Evolutionary conservation across 2,797 vertebrate species (phyloP), one percentile per base, ranked within the genome.

Genomic region (Anniella stebbinsi): DNA sequence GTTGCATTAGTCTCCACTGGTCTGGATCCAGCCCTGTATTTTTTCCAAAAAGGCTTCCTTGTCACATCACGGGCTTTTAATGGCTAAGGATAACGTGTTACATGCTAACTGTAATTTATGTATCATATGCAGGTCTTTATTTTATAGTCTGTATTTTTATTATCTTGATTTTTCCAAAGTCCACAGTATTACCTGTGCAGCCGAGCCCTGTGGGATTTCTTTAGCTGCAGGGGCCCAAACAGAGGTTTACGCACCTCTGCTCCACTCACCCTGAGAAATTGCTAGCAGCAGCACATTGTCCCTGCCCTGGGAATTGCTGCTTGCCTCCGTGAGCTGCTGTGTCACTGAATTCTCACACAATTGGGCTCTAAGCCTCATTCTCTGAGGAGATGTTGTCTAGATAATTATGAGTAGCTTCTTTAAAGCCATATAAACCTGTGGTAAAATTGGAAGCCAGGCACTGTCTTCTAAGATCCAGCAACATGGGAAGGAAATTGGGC

Each of bases 391-490:
- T 67, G 45, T 78, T 87, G 75, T 67, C 86, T 36, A 48, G 41
- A 78, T 87, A 48, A 80, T 87, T 87, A 80, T 51, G 18, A 78
- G 38, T 33, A 67, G 86, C 36, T 87, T 67, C 41, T 78, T 45
- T 60, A 78, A 11, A 77, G 11, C 57, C 38, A 77, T 36, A 51
- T 67, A n/a, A 36, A 33, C 75, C 45, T 78, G 41, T 67, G 60
- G 72, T 77, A 48, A 77, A 77, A 38, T 13, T n/a, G 38, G 75
- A 75, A 67, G 15, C 30, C 67, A 48, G 3, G 18, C 75, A 67
- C 25, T 33, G 72, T n/a, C 72, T 38, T 75, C 70, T 63, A 76
- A 51, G 36, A 13, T 11, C 17, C 69, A 85, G 23, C 33, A 86
- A 57, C 18, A 30, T 73, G 38, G 23, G 60, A 57, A 54, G 57